Base-by-base conservation (phyloP, 1,140 invertebrate species). In the Drosophila malerkotliana region DNA sequence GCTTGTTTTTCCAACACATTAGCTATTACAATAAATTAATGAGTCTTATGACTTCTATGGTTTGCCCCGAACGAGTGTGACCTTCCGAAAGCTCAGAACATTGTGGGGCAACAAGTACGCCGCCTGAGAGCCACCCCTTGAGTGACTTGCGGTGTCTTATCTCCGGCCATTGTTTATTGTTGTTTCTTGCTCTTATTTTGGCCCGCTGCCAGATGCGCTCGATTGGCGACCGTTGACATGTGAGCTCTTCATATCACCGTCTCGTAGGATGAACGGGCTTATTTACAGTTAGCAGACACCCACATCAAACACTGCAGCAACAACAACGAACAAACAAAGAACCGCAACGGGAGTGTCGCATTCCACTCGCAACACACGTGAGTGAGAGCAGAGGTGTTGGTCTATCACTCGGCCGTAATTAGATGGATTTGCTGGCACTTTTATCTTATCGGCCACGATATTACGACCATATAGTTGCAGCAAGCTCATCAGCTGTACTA, bases 391-490 rank as follows among this genome's bases (percentile, higher is more conserved):
- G 37, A 26, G n/a, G 41, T 57, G 44, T 32, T 4, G 9, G 34
- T 34, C 47, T 41, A 10, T 28, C 62, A 41, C 58, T 54, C 51
- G 10, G 21, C 30, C 30, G 21, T 51, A 62, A 67, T 52, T 52
- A 77, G 45, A 28, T 15, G 51, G 51, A 67, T 77, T 62, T 32
- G n/a, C 9, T 28, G 48, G 21, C 34, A 14, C 30, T 41, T 47
- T 59, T 83, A 82, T 83, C 79, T 82, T 71, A 69, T 64, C 66
- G 28, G 8, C 32, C 47, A 10, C 61, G 48, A 54, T 34, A 55
- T 37, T 41, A 61, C 14, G 45, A 37, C 54, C 67, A 67, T 34
- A 32, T 51, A 32, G 41, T 44, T 44, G 41, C 41, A 44, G 41
- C 41, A 28, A 51, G n/a, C 49, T n/a, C 51, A 61, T 56, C 59